Evolutionary conservation across 2,888 invertebrate genomes (phyloP), one percentile per base, ranked within the genome.

Genomic region (Boloria selene): DNA sequence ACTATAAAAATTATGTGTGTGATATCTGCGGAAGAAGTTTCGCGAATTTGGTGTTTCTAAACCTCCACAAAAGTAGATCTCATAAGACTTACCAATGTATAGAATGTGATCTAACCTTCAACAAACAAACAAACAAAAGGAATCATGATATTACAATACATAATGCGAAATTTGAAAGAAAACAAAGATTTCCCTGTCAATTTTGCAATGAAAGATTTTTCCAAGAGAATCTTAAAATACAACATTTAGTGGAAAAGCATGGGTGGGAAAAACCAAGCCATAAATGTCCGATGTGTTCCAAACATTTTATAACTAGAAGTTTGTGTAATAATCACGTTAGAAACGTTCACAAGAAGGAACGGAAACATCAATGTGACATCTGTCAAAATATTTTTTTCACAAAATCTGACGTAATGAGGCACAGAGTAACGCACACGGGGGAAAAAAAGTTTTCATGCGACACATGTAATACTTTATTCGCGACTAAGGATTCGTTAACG

Each of bases 21-120:
- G 83, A 90, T 67, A 77, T 87, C 0, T 92, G 91, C 51, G 91
- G 91, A 0, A 81, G 85, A 0, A 88, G 86, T 0, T 92, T 90
- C 65, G 83, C 90, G 0, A 90, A 85, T 76, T 74, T 86, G 51
- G 84, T 86, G 0, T 88, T 88, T 69, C 68, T 89, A 16, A 91
- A 87, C 72, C 70, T 88, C 1, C 90, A 90, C 51, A 87, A 81
- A 67, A 83, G 79, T 0, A 73, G 90, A 6, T 79, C 80, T 0
- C 90, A 90, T 51, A 76, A 78, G 0, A 75, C 75, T 0, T 72
- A 84, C 0, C 66, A 69, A 2, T 92, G 91, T 52, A 75, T 77
- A 5, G 50, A 69, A 0, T 92, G 91, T 56, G 67, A 80, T 4
- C 0, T 82, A 0, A 73, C 55, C 0, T 91, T 92, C 31, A 53